Conservation (phyloP, 2,113 vertebrate species). For the Ophthalmolycus amberensis region DNA sequence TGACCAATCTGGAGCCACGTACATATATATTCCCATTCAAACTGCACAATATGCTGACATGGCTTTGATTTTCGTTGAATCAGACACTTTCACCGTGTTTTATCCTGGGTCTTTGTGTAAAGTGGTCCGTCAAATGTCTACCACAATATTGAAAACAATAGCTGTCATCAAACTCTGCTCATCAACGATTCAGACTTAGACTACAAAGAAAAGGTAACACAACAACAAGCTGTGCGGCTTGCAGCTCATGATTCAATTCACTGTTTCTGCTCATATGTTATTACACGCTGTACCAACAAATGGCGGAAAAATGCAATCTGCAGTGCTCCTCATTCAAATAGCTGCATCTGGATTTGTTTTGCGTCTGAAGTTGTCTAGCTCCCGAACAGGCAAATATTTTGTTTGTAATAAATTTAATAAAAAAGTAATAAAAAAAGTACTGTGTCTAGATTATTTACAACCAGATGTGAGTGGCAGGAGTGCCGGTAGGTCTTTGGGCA, state of each 20-base stretch:
- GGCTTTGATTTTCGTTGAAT: constrained; percentile 66
- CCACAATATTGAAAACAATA: constrained; percentile 49
- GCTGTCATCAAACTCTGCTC: constrained; percentile 45
- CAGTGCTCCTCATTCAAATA: constrained; percentile 22
- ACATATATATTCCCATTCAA: constrained; percentile 42
- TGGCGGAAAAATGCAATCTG: background rate
- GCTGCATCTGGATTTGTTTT: background rate
- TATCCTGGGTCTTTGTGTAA: constrained; percentile 46
- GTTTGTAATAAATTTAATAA: constrained; percentile 17
- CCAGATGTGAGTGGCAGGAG: constrained; percentile 61
- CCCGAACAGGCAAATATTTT: constrained; percentile 40
- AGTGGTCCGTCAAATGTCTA: constrained; percentile 40
- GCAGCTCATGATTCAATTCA: constrained; percentile 8
- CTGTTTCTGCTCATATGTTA: constrained; percentile 36
- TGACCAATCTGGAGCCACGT: constrained; percentile 54
- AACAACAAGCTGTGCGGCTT: constrained; percentile 30
- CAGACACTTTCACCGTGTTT: constrained; percentile 27
- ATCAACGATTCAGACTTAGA: constrained; percentile 47
- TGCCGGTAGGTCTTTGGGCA: constrained; percentile 61
- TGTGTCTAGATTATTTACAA: constrained; percentile 67
- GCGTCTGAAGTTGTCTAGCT: constrained; percentile 18
- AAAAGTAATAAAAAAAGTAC: constrained; percentile 2
- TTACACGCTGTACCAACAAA: constrained; percentile 20
- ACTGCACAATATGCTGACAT: constrained; percentile 61
- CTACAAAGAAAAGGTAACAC: constrained; percentile 36